Evolutionary conservation across 37 sponge, comb jelly and placozoan genomes (phyloP).

Genomic region (Dysidea cf. avara): DNA sequence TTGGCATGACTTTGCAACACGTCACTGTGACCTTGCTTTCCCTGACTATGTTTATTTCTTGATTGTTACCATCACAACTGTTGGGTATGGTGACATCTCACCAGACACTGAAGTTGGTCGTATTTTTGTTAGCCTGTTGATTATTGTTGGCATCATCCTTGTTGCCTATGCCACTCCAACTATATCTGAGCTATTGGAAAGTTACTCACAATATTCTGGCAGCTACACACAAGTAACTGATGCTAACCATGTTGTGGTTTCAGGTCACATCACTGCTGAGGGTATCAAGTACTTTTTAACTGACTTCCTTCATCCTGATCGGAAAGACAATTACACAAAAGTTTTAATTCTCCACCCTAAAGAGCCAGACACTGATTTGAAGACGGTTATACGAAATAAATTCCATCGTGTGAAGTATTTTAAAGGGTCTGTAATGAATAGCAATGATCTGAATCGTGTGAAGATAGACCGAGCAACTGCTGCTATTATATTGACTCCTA

Average conservation of each 20-base stretch:
- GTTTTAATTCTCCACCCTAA: conserved; percentile 61
- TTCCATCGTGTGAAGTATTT: conserved; percentile 57
- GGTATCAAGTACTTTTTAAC: conserved; percentile 49
- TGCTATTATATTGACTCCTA: conserved; percentile 64
- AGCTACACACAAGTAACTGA: conserved; percentile 26
- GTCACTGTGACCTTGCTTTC: conserved; percentile 5
- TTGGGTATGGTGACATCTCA: conserved; percentile 83
- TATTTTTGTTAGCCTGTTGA: conserved; percentile 67
- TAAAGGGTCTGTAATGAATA: conserved; percentile 54
- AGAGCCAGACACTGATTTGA: conserved; percentile 44
- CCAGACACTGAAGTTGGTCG: conserved; percentile 64
- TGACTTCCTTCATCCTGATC: conserved; percentile 78
- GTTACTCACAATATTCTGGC: conserved; percentile 24
- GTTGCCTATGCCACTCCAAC: conserved; percentile 50
- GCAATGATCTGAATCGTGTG: conserved; percentile 49
- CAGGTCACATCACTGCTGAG: conserved; percentile 54
- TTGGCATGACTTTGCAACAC: conserved; percentile 37
- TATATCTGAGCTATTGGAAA: conserved; percentile 15
- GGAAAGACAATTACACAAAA: conserved; percentile 40
- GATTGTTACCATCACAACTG: conserved; percentile 84
- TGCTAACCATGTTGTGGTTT: conserved; percentile 62
- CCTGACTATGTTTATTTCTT: conserved; percentile 55
- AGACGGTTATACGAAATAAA: conserved; percentile 43
- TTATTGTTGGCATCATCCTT: conserved; percentile 57
- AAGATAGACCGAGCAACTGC: conserved; percentile 40